Evolutionary conservation across 2,113 vertebrate species (phyloP).

Genomic region (Sceloporus tristichus): DNA sequence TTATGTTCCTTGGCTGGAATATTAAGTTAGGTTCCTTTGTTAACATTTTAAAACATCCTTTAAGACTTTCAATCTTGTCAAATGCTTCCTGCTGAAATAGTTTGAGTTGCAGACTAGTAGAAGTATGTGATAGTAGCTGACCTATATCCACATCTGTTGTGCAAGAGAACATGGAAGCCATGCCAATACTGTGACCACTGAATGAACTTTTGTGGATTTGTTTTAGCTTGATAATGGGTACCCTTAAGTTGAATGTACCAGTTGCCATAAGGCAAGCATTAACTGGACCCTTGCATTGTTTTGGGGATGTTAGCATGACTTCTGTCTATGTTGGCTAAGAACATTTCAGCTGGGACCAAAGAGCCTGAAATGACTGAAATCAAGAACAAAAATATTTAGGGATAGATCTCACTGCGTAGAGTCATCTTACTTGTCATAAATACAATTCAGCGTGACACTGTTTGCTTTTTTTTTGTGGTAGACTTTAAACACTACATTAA

Average conservation of each 20-base stretch:
- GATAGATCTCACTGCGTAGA: not conserved
- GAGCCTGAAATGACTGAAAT: not conserved
- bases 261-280: not conserved
- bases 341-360: not conserved
- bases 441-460: slow-evolving; percentile 13
- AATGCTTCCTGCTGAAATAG: not conserved
- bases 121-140: not conserved
- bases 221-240: not conserved
- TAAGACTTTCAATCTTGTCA: slow-evolving; percentile 1
- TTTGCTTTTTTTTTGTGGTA: slow-evolving; percentile 27
- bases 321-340: not conserved
- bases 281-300: not conserved
- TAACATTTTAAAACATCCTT: no score
- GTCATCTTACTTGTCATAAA: slow-evolving; percentile 18
- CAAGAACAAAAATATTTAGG: slow-evolving; percentile 14
- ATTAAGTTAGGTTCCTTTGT: not conserved
- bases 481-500: slow-evolving; percentile 47
- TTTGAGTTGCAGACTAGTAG: not conserved
- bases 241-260: not conserved
- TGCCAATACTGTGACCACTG: not conserved
- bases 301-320: not conserved
- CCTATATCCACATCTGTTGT: not conserved
- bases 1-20: not conserved
- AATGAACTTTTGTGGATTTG: slow-evolving; percentile 4
- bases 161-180: not conserved